Base-by-base conservation (phyloP, 2,888 invertebrate species). In the Coelinius sp. region DNA sequence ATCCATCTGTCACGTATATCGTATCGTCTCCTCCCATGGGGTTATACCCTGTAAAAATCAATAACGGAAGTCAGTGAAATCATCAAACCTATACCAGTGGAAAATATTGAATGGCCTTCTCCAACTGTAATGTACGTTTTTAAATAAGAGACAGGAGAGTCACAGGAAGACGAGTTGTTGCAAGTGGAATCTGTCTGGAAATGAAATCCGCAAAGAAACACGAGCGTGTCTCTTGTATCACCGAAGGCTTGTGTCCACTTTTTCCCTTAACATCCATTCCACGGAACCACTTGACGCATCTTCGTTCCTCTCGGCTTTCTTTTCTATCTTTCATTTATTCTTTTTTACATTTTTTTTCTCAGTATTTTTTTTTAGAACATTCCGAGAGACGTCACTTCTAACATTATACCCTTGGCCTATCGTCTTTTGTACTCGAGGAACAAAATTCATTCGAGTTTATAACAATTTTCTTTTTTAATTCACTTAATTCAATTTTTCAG, bases 181-280 rank as follows among this genome's bases (percentile, higher is more conserved):
- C 25, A 49, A 49, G 38, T 70, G 63, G 63, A 56, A 70, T 70
- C 63, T 2, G 56, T 63, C 63, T 68, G 62, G 69, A 70, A 64
- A 63, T 70, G 49, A 70, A 63, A 69, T 69, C 68, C 25, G 25
- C 59, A 59, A 66, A 66, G 56, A 71, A 71, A 59, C 27, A 14
- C 31, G 31, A 71, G 59, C 46, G 22, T 46, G 56, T 68, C 31
- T 59, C 41, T 38, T 38, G 22, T 20, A 31, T n/a, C 52, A 56
- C 56, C 38, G 20, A 53, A n/a, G 53, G 38, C 24, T 56, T 59
- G 76, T 76, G 73, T 75, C 78, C 74, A 76, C 76, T 78, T 78
- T 78, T 78, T 76, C 73, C 74, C 46, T 14, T 12, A 22, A 59
- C 68, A 27, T 68, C 68, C 53, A 68, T 71, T 71, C 71, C 63